phyloP scores from a whole-genome alignment of 1,140 invertebrate genomes.

The Idris sp. region DNA sequence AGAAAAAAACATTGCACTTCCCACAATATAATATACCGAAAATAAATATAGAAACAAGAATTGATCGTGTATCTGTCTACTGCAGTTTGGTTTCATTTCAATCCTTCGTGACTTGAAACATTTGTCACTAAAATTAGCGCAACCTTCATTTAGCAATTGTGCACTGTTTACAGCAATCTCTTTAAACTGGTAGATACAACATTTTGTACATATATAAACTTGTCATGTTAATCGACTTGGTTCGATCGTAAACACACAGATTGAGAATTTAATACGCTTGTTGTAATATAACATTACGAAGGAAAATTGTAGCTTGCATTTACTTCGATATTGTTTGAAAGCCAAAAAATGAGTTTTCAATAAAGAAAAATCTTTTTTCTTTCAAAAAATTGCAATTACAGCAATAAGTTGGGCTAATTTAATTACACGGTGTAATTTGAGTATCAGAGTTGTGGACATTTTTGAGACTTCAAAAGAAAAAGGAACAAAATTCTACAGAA shows the following conservation, averaged over 20 bases:
- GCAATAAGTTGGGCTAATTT: too few species aligned
- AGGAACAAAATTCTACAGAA: too few species aligned
- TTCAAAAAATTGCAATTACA: too few species aligned
- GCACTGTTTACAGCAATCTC: conserved; percentile 40
- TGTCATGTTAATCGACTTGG: conserved; percentile 26
- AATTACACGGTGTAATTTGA: too few species aligned
- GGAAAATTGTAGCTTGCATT: conserved; percentile 29
- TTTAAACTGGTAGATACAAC: conserved; percentile 34
- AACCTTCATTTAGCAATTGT: conserved; percentile 42
- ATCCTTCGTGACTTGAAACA: conserved; percentile 41
- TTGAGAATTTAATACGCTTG: conserved; percentile 30
- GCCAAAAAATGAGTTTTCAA: too few species aligned
- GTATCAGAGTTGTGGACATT: too few species aligned
- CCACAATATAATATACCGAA: too few species aligned
- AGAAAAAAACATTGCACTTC: too few species aligned
- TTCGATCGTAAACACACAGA: conserved; percentile 10
- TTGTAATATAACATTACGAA: conserved; percentile 24
- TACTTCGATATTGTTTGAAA: too few species aligned
- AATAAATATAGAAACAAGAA: too few species aligned
- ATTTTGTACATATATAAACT: conserved; percentile 30
- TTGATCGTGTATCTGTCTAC: conserved; percentile 10
- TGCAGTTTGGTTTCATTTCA: background rate
- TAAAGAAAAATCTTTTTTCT: too few species aligned
- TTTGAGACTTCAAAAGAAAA: too few species aligned
- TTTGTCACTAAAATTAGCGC: conserved; percentile 51